Evolutionary conservation across 1,140 invertebrate genomes (phyloP).

Genomic region (Drosophila auraria): DNA sequence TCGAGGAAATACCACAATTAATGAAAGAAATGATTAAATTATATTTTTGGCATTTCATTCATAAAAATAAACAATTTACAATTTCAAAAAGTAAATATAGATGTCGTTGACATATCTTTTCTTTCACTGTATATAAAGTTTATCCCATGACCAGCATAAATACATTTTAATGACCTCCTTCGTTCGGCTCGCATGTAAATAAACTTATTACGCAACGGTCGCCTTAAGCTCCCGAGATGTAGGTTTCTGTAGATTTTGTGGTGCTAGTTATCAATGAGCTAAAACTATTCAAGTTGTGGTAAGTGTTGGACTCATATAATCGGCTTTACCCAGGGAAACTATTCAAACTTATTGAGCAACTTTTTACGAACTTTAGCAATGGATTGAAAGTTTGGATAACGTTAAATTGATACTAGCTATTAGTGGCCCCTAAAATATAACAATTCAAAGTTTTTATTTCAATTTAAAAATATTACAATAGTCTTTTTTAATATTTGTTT

Average conservation of each 20-base stretch:
- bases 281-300: slow-evolving; percentile 42
- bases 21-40: too few species aligned
- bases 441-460: neutral
- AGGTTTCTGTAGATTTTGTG: slow-evolving; percentile 64
- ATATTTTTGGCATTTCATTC: too few species aligned
- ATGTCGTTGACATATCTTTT: neutral
- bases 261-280: slow-evolving; percentile 44
- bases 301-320: slow-evolving; percentile 42
- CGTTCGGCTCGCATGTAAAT: slow-evolving; percentile 42
- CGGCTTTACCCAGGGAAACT: slow-evolving; percentile 37
- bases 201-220: slow-evolving; percentile 51
- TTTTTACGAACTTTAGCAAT: slow-evolving; percentile 26
- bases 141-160: slow-evolving; percentile 45
- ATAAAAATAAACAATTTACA: too few species aligned
- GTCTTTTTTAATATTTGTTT: too few species aligned
- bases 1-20: too few species aligned
- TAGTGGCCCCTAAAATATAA: neutral
- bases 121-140: slow-evolving; percentile 9
- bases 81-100: too few species aligned
- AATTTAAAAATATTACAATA: neutral
- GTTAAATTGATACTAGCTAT: slow-evolving; percentile 25
- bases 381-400: slow-evolving; percentile 35
- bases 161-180: slow-evolving; percentile 61
- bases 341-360: slow-evolving; percentile 47
- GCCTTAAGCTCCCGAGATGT: slow-evolving; percentile 32